Conservation (phyloP, 2,113 vertebrate species). For the Electrona antarctica region DNA sequence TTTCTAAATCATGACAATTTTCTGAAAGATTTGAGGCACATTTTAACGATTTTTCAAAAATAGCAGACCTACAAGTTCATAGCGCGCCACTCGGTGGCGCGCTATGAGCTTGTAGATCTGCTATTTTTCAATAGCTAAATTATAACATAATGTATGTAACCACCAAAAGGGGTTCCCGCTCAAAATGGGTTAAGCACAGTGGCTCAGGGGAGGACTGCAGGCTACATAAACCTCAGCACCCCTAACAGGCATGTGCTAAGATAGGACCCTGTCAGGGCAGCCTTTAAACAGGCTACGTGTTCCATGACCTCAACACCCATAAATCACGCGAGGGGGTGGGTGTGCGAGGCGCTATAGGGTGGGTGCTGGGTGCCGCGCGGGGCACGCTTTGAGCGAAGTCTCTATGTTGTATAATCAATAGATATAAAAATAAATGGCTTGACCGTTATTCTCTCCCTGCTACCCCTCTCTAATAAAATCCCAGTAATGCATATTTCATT, state of each 20-base stretch:
- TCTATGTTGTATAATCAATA: constrained; percentile 87
- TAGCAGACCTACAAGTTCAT: too few relatives aligned
- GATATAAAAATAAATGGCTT: constrained; percentile 86
- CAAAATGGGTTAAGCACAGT: constrained; percentile 39
- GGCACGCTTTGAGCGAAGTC: constrained; percentile 72
- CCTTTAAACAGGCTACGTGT: constrained; percentile 75
- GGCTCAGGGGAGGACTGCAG: constrained; percentile 33
- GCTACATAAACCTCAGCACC: constrained; percentile 55
- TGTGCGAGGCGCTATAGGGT: constrained; percentile 36
- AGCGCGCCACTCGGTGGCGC: too few relatives aligned
- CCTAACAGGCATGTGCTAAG: constrained; percentile 56
- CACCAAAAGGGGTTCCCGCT: too few relatives aligned
- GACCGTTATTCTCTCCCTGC: constrained; percentile 81
- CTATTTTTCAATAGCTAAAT: too few relatives aligned
- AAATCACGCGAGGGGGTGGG: constrained; percentile 76
- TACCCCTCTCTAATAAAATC: constrained; percentile 84
- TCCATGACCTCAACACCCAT: constrained; percentile 79
- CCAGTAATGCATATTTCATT: constrained; percentile 89
- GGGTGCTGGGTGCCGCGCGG: constrained; percentile 60
- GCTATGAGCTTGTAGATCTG: too few relatives aligned
- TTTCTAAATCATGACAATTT: too few relatives aligned
- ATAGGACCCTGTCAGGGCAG: constrained; percentile 64
- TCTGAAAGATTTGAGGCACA: too few relatives aligned
- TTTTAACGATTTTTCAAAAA: too few relatives aligned
- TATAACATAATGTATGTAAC: too few relatives aligned